Evolutionary conservation across 2,113 vertebrate genomes (phyloP), one percentile per base, ranked within the genome.

Genomic region (Podarcis raffonei): DNA sequence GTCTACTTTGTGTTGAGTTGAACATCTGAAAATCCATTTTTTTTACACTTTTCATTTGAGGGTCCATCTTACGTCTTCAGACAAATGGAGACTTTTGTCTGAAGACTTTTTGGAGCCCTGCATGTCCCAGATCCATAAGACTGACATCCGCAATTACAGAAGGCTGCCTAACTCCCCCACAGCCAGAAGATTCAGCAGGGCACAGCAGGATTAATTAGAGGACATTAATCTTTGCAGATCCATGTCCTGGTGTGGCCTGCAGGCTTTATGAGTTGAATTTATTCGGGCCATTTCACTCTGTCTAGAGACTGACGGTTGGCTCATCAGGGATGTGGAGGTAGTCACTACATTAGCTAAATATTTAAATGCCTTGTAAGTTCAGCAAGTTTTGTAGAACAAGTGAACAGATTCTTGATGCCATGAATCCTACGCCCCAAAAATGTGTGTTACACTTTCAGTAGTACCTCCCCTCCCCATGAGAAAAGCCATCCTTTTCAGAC

Each of bases 181-280:
- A 82, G 27, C 69, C 69, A 87, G 27, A 62, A 62, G 22, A 76
- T 83, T 88, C 87, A 76, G 57, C 80, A 16, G 71, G 59, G 37
- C 80, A 88, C 71, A 66, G 62, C 59, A 83, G 71, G 59, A 88
- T 68, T 76, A 83, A 88, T 68, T 77, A 88, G 69, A 83, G 62
- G 62, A 77, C 87, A 88, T 88, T 77, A 88, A 88, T 88, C 87
- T 78, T 83, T 30, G 75, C 25, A 53, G 87, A 83, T 77, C 39
- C 39, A 83, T 30, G 32, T 68, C 62, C 81, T 77, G 72, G 87
- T 53, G 74, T 68, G 74, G 81, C 42, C 81, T 35, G 42, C 62
- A 83, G 81, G 62, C 59, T 57, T 88, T 66, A 75, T 66, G 80
- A 65, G 6, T 76, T 76, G 62, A 66, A 81, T 83, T 88, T 66